phyloP scores from a whole-genome alignment of 2,888 invertebrate genomes.

The Drosophila mimetica region DNA sequence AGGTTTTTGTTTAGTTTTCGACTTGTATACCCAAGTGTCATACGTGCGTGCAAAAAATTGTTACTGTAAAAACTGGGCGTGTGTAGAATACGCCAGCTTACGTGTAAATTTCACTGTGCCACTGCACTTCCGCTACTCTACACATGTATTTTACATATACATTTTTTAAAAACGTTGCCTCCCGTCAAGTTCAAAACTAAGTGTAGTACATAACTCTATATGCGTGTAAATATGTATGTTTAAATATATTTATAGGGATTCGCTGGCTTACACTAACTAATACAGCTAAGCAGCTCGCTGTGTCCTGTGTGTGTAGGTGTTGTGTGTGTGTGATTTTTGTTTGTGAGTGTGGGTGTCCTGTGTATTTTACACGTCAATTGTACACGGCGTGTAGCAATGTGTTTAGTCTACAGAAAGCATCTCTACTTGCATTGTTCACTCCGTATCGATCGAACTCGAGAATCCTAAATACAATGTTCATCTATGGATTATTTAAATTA shows the following conservation, averaged over 20 bases:
- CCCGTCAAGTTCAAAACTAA: constrained; percentile 46
- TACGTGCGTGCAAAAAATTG: constrained; percentile 54
- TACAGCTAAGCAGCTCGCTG: constrained; percentile 62
- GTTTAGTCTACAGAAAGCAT: constrained; percentile 47
- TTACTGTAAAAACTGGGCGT: constrained; percentile 66
- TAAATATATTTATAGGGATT: constrained; percentile 33
- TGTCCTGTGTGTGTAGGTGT: constrained; percentile 17
- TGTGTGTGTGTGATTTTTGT: constrained; percentile 17
- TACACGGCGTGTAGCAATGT: constrained; percentile 32
- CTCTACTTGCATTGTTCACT: constrained; percentile 45
- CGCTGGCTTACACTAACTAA: constrained; percentile 53
- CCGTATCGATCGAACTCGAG: constrained; percentile 32
- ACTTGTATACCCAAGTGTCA: constrained; percentile 43
- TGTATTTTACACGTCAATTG: constrained; percentile 31
- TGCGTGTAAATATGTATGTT: constrained; percentile 30
- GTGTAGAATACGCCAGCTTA: constrained; percentile 58
- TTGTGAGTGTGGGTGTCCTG: constrained; percentile 15
- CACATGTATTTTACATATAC: constrained; percentile 53
- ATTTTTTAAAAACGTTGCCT: constrained; percentile 55
- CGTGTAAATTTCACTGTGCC: constrained; percentile 63
- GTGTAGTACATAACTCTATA: constrained; percentile 42
- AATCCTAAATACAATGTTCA: constrained; percentile 44
- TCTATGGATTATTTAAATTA: constrained; percentile 64
- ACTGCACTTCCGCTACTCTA: constrained; percentile 26
- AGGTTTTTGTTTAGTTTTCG: constrained; percentile 7